phyloP scores from a whole-genome alignment of 2,797 vertebrate species.

The Octomys mimax region DNA sequence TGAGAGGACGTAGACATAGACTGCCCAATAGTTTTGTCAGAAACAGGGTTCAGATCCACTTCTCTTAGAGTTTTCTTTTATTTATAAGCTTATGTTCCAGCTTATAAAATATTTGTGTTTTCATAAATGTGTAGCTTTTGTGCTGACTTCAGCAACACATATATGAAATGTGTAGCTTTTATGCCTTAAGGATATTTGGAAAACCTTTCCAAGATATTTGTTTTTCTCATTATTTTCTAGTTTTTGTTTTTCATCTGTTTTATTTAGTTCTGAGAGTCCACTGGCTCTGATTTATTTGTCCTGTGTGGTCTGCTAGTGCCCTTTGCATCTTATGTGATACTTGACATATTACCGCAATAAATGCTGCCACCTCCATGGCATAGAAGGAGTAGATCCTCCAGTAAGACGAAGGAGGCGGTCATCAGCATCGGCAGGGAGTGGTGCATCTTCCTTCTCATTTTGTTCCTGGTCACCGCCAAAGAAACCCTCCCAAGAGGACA shows the following conservation, averaged over 20 bases:
- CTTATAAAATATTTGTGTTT: constrained; percentile 10
- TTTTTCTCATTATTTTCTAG: not conserved
- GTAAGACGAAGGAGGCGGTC: too few species aligned
- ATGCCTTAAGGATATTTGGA: not conserved
- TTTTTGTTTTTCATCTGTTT: not conserved
- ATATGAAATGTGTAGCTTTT: not conserved
- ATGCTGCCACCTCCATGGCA: too few species aligned
- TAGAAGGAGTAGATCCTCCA: too few species aligned
- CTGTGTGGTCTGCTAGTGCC: not conserved
- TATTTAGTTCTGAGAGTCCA: constrained; percentile 22
- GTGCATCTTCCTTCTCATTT: too few species aligned
- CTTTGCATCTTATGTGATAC: not conserved
- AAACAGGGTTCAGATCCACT: not conserved
- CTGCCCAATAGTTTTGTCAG: not conserved
- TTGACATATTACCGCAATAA: too few species aligned
- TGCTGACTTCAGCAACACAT: not conserved
- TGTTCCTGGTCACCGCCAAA: too few species aligned
- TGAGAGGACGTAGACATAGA: not conserved
- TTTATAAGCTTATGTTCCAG: not conserved
- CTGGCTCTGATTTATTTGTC: constrained; percentile 9
- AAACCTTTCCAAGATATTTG: not conserved
- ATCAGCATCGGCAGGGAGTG: too few species aligned
- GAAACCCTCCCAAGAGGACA: not conserved
- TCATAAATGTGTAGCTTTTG: not conserved
- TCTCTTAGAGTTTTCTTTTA: not conserved